Percentiles rank a stretch among this genome's conserved stretches.
phyloP scores from a whole-genome alignment of 2,888 invertebrate genomes.

The Eupithecia subumbrata region DNA sequence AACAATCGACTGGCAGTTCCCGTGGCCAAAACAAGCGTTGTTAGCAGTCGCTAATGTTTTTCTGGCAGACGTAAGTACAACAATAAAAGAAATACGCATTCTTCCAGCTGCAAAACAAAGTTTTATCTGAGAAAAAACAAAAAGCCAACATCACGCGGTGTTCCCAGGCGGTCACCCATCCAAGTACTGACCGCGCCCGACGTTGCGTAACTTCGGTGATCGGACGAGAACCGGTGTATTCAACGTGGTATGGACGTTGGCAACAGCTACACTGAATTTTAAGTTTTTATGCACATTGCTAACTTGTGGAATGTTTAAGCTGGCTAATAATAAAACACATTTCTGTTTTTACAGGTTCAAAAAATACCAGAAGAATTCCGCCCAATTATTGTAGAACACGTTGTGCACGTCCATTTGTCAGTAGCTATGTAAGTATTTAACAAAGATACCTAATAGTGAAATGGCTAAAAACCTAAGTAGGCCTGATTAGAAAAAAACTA shows the following conservation, averaged over 20 bases:
- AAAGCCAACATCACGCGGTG: slow-evolving; percentile 64
- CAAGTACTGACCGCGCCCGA: slow-evolving; percentile 75
- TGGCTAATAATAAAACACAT: neutral
- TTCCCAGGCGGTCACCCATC: slow-evolving; percentile 70
- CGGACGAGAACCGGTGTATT: slow-evolving; percentile 70
- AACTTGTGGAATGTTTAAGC: neutral
- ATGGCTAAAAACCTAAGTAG: too few species aligned
- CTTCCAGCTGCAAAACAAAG: slow-evolving; percentile 41
- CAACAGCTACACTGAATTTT: neutral
- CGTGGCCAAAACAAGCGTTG: slow-evolving; percentile 96
- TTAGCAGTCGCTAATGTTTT: slow-evolving; percentile 94
- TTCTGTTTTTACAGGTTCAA: slow-evolving; percentile 76
- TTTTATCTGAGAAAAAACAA: slow-evolving; percentile 33
- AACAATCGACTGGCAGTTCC: slow-evolving; percentile 96
- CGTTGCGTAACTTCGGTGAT: slow-evolving; percentile 79
- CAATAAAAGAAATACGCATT: slow-evolving; percentile 55
- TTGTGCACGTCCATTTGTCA: slow-evolving; percentile 93
- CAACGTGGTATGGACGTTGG: slow-evolving; percentile 47
- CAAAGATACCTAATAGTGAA: too few species aligned
- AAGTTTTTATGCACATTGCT: neutral
- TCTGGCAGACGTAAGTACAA: slow-evolving; percentile 87
- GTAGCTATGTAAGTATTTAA: slow-evolving; percentile 76
- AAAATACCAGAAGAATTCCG: slow-evolving; percentile 88
- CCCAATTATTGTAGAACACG: slow-evolving; percentile 90
- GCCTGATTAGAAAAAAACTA: too few species aligned